Evolutionary conservation across 2,888 invertebrate genomes (phyloP), one percentile per base, ranked within the genome.

Genomic region (Norana najaformis): DNA sequence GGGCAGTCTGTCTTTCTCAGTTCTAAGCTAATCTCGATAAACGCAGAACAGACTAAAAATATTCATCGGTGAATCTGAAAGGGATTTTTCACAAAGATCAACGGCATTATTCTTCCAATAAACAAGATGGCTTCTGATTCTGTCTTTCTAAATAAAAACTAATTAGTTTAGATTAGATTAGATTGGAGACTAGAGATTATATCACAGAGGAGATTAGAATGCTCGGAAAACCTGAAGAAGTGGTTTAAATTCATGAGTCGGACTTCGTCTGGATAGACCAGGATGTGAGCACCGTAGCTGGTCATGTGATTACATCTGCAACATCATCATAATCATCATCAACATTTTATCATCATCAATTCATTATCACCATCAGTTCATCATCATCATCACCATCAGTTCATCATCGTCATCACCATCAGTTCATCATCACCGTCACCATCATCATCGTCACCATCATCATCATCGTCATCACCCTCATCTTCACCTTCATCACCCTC

Each of bases 221-320:
- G 6, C 20, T 6, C 1, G n/a, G n/a, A 39, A n/a, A 88, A 89
- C 89, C 34, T 83, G 39, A 83, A 83, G 92, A 94, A 94, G 41
- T 92, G 92, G 16, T 94, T 94, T 6, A 94, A 92, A 89, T 93
- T 92, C 30, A 92, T 89, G 38, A 93, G 91, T 37, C 91, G 91
- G 18, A 94, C 91, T 38, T 93, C 92, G 89, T 93, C 93, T 2
- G 93, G 93, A 16, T 93, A 91, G n/a, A 94, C 92, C 41, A 93
- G 92, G 92, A 94, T 93, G 83, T 93, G 92, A 35, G 93, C 93
- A 0, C 93, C 94, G 92, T 94, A 94, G n/a, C 93, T 92, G 36
- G 94, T 94, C 91, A 94, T 91, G 90, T 94, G 94, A 89, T 93
- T 93, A 90, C 94, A 94, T n/a, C 93, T 91, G 88, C 20, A 83